phyloP scores from a whole-genome alignment of 1,140 invertebrate species.

The Lepidurus apus region DNA sequence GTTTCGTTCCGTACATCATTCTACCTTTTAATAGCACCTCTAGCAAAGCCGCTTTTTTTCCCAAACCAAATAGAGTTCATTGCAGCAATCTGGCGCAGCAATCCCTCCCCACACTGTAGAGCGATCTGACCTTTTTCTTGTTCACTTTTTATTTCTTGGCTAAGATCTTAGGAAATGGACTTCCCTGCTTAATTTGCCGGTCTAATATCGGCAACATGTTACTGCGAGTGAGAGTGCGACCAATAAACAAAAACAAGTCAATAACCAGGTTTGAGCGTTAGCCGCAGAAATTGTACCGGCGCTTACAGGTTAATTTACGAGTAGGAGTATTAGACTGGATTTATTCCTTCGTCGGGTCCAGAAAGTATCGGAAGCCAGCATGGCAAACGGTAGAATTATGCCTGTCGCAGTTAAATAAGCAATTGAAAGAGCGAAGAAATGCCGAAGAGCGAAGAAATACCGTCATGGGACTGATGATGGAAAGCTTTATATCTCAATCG shows the following conservation, averaged over 20 bases:
- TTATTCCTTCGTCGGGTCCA: no score
- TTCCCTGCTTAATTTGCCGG: no score
- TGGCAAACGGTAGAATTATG: neutral
- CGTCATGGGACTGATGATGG: neutral
- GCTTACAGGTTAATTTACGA: no score
- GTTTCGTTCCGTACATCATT: neutral
- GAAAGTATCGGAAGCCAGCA: no score
- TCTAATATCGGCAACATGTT: no score
- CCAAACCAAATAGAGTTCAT: neutral
- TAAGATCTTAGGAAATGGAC: no score
- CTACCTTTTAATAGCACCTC: neutral
- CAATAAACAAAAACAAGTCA: no score
- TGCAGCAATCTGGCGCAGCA: neutral
- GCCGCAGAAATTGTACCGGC: no score
- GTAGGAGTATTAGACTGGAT: no score
- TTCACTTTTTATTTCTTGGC: neutral
- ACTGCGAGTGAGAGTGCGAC: no score
- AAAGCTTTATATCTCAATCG: neutral
- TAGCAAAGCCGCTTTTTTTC: neutral
- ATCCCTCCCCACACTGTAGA: neutral
- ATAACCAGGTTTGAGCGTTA: no score
- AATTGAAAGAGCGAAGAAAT: neutral
- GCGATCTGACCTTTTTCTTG: neutral
- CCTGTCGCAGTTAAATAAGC: neutral
- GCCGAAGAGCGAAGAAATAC: neutral